Conservation (phyloP, 2,113 vertebrate species). For the Scomber colias region DNA sequence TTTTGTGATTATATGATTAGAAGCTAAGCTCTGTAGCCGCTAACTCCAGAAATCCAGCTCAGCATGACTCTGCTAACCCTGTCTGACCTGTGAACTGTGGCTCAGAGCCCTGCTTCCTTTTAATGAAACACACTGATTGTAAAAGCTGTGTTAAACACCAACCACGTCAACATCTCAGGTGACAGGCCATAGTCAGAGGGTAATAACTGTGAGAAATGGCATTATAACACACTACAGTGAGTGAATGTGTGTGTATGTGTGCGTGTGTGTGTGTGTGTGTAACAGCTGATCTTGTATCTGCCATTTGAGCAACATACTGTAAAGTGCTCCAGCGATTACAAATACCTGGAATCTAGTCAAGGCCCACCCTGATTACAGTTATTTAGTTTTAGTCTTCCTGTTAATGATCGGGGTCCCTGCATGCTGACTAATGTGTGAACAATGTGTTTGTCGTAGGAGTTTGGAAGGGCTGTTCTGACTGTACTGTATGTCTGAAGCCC, state of each 20-base stretch:
- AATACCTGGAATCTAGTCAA: too few species aligned
- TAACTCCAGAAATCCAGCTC: background rate
- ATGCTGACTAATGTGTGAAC: too few species aligned
- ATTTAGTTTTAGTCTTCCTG: too few species aligned
- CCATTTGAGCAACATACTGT: too few species aligned
- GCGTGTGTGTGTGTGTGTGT: background rate
- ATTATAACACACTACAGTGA: too few species aligned
- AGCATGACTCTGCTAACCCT: background rate
- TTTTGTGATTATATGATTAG: background rate
- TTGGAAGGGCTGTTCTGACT: too few species aligned
- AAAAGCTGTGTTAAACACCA: slow-evolving; percentile 8
- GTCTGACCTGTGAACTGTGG: slow-evolving; percentile 1
- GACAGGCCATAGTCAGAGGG: slow-evolving; percentile 2
- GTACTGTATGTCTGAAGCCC: too few species aligned
- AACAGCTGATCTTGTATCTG: background rate
- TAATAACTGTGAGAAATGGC: background rate
- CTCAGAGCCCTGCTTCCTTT: background rate
- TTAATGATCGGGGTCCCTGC: too few species aligned
- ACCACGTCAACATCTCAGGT: slow-evolving; percentile 11
- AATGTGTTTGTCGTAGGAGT: too few species aligned
- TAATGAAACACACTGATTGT: background rate
- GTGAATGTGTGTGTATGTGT: background rate
- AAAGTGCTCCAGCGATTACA: too few species aligned
- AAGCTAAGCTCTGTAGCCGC: background rate
- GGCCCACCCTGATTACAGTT: too few species aligned